phyloP scores from a whole-genome alignment of 2,888 invertebrate genomes.

The Callinectes sapidus region DNA sequence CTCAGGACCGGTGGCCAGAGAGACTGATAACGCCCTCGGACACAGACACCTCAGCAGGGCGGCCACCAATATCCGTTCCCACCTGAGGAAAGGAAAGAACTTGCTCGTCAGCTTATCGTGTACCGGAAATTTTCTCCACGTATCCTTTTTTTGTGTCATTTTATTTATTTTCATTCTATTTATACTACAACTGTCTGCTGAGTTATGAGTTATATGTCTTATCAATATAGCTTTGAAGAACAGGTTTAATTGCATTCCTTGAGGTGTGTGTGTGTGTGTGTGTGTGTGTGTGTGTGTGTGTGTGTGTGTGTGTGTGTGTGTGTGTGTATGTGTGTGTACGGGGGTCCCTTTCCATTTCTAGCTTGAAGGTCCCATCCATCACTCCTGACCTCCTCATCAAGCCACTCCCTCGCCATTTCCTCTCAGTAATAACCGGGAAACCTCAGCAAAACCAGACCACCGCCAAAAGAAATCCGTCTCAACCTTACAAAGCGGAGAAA shows the following conservation, averaged over 20 bases:
- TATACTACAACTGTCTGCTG: background rate
- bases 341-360: background rate
- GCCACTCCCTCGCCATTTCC: constrained; percentile 14
- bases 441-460: background rate
- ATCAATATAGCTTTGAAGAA: no score
- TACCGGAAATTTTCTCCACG: background rate
- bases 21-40: background rate
- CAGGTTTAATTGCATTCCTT: background rate
- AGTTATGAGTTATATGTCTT: no score
- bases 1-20: background rate
- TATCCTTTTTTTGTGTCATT: background rate
- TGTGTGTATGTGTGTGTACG: background rate
- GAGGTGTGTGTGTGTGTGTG: background rate
- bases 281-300: background rate
- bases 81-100: background rate
- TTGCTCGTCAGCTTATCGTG: background rate
- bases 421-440: background rate
- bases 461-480: background rate
- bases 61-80: background rate
- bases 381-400: background rate
- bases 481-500: background rate
- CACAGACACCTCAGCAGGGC: background rate
- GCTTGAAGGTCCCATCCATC: background rate
- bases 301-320: background rate
- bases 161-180: background rate